These are phyloP conservation scores for Phymorhynchus buccinoides DNA, from an alignment of 1,140 invertebrate genomes.

Conservation along the genomic window DNA sequence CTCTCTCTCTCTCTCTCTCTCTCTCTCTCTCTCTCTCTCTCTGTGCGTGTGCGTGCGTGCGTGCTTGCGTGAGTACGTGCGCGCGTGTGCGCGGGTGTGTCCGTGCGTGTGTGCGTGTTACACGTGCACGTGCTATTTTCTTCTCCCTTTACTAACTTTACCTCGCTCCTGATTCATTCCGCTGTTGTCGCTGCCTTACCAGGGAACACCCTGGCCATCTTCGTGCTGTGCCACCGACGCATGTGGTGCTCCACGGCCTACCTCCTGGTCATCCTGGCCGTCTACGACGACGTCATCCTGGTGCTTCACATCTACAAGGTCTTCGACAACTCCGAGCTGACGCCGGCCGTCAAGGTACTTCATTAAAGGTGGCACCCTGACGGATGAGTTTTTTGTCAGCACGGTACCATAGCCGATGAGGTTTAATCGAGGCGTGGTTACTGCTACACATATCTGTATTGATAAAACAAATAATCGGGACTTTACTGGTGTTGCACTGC, in stretches of 20 bases:
- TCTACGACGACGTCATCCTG: slow-evolving; percentile 40
- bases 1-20: slow-evolving; percentile 26
- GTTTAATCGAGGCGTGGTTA: no score
- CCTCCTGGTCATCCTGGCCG: slow-evolving; percentile 33
- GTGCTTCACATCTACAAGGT: slow-evolving; percentile 28
- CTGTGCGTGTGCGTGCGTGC: no score
- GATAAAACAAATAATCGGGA: no score
- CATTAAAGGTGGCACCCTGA: slow-evolving; percentile 49
- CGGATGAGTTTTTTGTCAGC: no score
- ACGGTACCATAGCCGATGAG: no score
- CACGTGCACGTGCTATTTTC: no score
- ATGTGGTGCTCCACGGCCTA: slow-evolving; percentile 37
- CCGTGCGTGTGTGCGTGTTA: no score
- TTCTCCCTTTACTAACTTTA: neutral
- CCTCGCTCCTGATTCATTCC: neutral
- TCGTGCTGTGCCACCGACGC: slow-evolving; percentile 25
- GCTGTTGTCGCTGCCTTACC: neutral
- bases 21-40: slow-evolving; percentile 14
- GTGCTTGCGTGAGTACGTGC: no score
- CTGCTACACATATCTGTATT: no score
- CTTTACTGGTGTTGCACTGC: no score
- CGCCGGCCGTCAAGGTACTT: slow-evolving; percentile 61
- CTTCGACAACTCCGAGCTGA: slow-evolving; percentile 25
- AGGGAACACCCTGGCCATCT: slow-evolving; percentile 24
- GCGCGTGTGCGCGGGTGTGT: no score